Evolutionary conservation across 2,797 vertebrate species (phyloP).

Genomic region (Hoplostethus atlanticus): DNA sequence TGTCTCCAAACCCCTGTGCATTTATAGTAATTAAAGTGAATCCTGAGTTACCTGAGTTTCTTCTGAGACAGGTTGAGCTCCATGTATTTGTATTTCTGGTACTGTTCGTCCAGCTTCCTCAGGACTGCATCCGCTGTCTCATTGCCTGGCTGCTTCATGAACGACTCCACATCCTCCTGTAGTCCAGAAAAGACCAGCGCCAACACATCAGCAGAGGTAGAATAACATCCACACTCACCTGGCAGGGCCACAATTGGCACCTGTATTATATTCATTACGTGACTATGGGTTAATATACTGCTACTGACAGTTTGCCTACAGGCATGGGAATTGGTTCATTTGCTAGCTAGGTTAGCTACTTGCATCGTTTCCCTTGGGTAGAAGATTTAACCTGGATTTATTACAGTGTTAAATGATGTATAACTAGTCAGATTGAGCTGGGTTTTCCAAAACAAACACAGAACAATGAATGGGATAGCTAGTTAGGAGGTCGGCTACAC

Average conservation of each 20-base stretch:
- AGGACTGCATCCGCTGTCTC: slow-evolving; percentile 94
- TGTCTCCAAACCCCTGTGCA: no score
- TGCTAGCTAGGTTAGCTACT: no score
- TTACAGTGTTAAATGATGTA: no score
- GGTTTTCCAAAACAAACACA: neutral
- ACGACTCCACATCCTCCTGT: slow-evolving; percentile 98
- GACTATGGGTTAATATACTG: no score
- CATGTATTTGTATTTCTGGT: slow-evolving; percentile 99
- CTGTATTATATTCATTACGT: no score
- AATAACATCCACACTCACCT: no score
- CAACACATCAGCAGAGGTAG: neutral
- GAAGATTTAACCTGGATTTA: no score
- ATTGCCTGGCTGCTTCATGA: slow-evolving; percentile 97
- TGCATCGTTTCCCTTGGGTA: no score
- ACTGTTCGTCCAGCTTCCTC: slow-evolving; percentile 95
- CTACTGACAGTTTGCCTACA: no score
- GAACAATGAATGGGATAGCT: neutral
- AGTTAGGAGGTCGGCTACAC: neutral
- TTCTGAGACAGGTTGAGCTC: slow-evolving; percentile 98
- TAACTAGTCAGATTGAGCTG: neutral
- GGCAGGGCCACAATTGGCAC: no score
- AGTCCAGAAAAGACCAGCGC: slow-evolving; percentile 10
- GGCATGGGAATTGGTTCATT: no score
- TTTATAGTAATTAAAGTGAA: no score
- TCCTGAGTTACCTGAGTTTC: slow-evolving; percentile 89